These are phyloP conservation scores for Spisula solida DNA, from an alignment of 2,888 invertebrate species.

Conservation along the genomic window DNA sequence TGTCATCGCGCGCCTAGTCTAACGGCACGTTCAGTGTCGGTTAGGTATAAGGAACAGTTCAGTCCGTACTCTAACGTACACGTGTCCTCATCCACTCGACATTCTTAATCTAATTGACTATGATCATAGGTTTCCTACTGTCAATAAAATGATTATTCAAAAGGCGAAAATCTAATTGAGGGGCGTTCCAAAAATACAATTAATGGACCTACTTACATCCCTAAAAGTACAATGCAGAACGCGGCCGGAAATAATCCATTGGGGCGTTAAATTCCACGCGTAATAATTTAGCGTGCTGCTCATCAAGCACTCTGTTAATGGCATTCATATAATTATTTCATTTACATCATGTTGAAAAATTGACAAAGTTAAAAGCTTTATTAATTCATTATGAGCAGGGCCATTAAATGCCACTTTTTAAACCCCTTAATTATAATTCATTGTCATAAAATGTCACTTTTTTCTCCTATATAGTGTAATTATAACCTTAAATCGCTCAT, in stretches of 20 bases:
- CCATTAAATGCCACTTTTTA: slow-evolving; percentile 32
- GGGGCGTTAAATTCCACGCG: slow-evolving; percentile 14
- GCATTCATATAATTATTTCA: slow-evolving; percentile 34
- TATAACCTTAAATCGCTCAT: slow-evolving; percentile 35
- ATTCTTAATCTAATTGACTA: slow-evolving; percentile 17
- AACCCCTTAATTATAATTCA: slow-evolving; percentile 33
- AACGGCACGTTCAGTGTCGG: slow-evolving; percentile 11
- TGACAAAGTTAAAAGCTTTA: slow-evolving; percentile 48
- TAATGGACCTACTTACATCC: not conserved
- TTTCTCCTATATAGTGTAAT: slow-evolving; percentile 38
- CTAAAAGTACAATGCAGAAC: not conserved
- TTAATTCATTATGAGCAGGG: slow-evolving; percentile 36
- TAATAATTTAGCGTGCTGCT: slow-evolving; percentile 23
- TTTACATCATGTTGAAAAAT: slow-evolving; percentile 42
- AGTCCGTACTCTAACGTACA: slow-evolving; percentile 24
- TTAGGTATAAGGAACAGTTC: slow-evolving; percentile 6
- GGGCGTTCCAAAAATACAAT: slow-evolving; percentile 15
- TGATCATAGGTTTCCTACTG: not conserved
- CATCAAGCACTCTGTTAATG: not conserved
- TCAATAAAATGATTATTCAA: not conserved
- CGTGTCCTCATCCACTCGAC: not conserved
- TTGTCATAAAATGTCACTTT: slow-evolving; percentile 45
- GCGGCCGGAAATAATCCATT: slow-evolving; percentile 31
- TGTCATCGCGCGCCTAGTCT: not conserved
- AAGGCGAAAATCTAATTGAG: slow-evolving; percentile 26